Conservation (phyloP, 2,113 vertebrate species). For the Pavo muticus region DNA sequence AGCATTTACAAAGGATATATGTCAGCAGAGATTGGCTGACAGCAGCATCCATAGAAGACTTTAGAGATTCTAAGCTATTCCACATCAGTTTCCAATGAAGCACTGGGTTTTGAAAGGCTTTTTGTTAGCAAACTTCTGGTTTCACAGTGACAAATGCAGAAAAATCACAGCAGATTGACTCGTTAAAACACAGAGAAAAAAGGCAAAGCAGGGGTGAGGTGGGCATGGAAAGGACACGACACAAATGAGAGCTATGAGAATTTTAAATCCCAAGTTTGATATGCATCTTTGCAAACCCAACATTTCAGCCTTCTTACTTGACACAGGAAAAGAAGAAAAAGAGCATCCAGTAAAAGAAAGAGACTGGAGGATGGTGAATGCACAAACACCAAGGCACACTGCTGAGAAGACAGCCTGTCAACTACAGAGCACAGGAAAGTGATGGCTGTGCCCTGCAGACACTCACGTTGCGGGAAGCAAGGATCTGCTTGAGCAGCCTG, state of each 20-base stretch:
- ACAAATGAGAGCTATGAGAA: neutral
- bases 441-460: rapidly evolving
- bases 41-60: neutral
- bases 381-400: neutral
- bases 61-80: neutral
- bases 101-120: neutral
- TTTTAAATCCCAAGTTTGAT: neutral
- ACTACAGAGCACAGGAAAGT: neutral
- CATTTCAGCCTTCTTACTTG: rapidly evolving
- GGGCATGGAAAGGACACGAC: neutral
- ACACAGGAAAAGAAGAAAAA: neutral
- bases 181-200: neutral
- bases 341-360: neutral
- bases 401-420: neutral
- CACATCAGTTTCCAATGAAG: rapidly evolving
- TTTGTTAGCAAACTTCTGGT: neutral
- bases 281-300: neutral
- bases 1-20: neutral
- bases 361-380: neutral
- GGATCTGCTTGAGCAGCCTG: conserved; percentile 91
- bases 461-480: conserved; percentile 92
- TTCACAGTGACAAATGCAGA: neutral
- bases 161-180: neutral
- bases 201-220: neutral
- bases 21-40: neutral